Conservation (phyloP, 2,888 invertebrate genomes). For the Drosophila suboccidentalis region DNA sequence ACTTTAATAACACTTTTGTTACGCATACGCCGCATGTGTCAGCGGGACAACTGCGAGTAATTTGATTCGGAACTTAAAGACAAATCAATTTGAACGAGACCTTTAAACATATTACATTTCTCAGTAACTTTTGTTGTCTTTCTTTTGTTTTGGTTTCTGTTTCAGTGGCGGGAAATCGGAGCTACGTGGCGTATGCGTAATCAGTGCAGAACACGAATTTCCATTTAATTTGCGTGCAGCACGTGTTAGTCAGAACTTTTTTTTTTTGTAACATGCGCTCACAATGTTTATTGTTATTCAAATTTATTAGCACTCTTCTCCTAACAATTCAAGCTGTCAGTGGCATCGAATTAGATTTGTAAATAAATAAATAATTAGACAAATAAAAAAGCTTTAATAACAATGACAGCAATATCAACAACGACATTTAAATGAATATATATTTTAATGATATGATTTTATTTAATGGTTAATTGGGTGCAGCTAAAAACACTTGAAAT, state of each 20-base stretch:
- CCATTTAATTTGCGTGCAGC: slow-evolving; percentile 56
- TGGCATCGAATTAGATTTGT: slow-evolving; percentile 46
- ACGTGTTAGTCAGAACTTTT: slow-evolving; percentile 47
- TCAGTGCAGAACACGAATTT: slow-evolving; percentile 40
- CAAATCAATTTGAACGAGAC: slow-evolving; percentile 14
- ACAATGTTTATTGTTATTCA: slow-evolving; percentile 36
- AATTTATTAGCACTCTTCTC: slow-evolving; percentile 49
- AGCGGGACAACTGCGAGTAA: slow-evolving; percentile 6
- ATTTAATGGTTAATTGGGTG: slow-evolving; percentile 6
- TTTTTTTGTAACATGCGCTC: slow-evolving; percentile 7
- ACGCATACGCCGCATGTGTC: slow-evolving; percentile 9
- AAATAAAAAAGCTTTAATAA: slow-evolving; percentile 18
- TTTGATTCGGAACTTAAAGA: slow-evolving; percentile 17
- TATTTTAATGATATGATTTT: slow-evolving; percentile 11
- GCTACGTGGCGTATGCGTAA: slow-evolving; percentile 59
- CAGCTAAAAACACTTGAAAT: not conserved
- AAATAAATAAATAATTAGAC: slow-evolving; percentile 45
- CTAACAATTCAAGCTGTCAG: slow-evolving; percentile 31
- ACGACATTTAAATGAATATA: not conserved
- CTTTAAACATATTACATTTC: slow-evolving; percentile 30
- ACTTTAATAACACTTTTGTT: not conserved
- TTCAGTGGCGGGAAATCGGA: not conserved
- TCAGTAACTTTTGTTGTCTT: slow-evolving; percentile 26
- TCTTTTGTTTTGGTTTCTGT: slow-evolving; percentile 21
- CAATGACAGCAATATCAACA: slow-evolving; percentile 24